Base-by-base conservation (phyloP, 2,113 vertebrate species). In the Pungitius pungitius region DNA sequence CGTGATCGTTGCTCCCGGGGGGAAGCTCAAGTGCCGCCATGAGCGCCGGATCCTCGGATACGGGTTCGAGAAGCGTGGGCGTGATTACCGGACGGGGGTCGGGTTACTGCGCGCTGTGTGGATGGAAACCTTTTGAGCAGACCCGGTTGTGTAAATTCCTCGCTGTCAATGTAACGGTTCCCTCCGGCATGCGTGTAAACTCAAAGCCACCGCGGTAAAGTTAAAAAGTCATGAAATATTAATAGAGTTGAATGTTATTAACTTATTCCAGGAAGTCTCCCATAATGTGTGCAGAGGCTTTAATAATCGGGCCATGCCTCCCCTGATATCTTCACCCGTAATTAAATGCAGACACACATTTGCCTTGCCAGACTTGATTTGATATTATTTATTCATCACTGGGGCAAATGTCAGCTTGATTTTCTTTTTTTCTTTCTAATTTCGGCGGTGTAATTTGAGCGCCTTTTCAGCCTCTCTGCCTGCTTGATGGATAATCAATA, bases 291-390 rank as follows among this genome's bases (percentile, higher is more conserved):
- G 61, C 76, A 69, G 76, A 84, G 75, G 55, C 58, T 90, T 89
- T 88, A 77, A 89, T 91, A 88, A 92, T 90, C 75, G 63, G 85
- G 80, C 77, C 40, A 57, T 60, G 78, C 65, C 77, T 85, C 87
- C 76, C 66, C 51, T 52, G 69, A 85, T 85, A 84, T 93, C 84
- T 81, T 79, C 81, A 77, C 81, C 82, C 64, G 82, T 92, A 93
- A 94, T 92, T 92, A 93, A 94, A 91, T 89, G 86, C 88, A 68
- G 90, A 90, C 87, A 90, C 81, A 73, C 74, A 87, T 85, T 93
- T 89, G 89, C 86, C 91, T 90, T 80, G 33, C 82, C 85, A 86
- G 91, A 89, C 86, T 87, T 86, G 82, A 88, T 87, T 88, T 88
- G 68, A 78, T 87, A 89, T 89, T 60, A 92, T 91, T 91, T 90